Base-by-base conservation (phyloP, 2,113 vertebrate species). In the Heloderma charlesbogerti region DNA sequence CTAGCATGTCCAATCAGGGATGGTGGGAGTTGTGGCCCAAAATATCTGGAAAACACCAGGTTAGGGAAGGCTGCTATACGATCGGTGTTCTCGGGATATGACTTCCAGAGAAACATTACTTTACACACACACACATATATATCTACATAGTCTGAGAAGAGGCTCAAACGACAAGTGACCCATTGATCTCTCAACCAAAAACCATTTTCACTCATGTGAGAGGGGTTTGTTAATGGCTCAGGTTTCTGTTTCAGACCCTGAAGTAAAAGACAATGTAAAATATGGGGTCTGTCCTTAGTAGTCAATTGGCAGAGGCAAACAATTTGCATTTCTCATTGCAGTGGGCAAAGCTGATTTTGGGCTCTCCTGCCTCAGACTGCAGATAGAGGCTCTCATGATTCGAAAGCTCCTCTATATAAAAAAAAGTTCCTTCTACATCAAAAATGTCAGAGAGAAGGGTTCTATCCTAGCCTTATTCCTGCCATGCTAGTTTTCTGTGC, bases 121-220 rank as follows among this genome's bases (percentile, higher is more conserved):
- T 43, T 3, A 94, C 89, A 87, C 95, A 71, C 93, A 94, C n/a
- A n/a, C n/a, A n/a, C n/a, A n/a, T n/a, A n/a, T n/a, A 51, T 95
- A 93, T 91, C 94, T 96, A 91, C 94, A 92, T 94, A 93, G 91
- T 93, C 94, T 94, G 94, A 89, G 93, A 94, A 90, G 93, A 94
- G 92, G 87, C 94, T 94, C 95, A 92, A 94, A 94, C 79, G 93
- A 93, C 91, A 89, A 89, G 84, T 45, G 95, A 94, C 93, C 92
- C 91, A 88, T 92, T 90, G 95, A 94, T 92, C 87, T 95, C 84
- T 66, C 89, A 78, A 71, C 93, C 93, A 90, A 95, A 95, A 92
- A 91, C 93, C 92, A 77, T 95, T 92, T 95, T 93, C 92, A 89
- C 94, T 78, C 72, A 88, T 93, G 20, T 94, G 91, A 89, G 69